These are phyloP conservation scores for Pipra filicauda DNA, from an alignment of 2,113 vertebrate species.

Conservation along the genomic window DNA sequence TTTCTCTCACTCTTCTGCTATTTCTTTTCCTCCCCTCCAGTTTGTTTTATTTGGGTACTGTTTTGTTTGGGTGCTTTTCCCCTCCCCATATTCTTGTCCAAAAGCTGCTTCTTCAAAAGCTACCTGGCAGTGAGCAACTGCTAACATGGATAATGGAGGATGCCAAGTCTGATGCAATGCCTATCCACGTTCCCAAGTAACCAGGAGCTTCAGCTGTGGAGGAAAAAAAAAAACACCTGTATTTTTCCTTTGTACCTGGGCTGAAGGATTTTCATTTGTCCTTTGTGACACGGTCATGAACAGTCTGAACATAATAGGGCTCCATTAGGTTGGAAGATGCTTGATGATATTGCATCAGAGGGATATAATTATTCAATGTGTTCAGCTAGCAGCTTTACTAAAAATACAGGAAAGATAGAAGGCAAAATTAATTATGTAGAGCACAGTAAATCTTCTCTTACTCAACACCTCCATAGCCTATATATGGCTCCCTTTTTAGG, in stretches of 20 bases:
- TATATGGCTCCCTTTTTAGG: slow-evolving; percentile 49
- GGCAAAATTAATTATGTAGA: slow-evolving; percentile 38
- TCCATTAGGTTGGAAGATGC: not conserved
- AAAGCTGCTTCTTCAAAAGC: not conserved
- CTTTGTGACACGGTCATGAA: not conserved
- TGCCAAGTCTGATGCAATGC: not conserved
- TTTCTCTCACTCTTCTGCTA: not conserved
- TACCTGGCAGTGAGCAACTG: not conserved
- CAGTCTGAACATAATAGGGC: not conserved
- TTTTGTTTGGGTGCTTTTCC: not conserved
- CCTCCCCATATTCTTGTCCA: not conserved
- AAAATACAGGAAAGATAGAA: slow-evolving; percentile 23
- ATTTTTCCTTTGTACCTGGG: not conserved
- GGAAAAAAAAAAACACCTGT: not conserved
- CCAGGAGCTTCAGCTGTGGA: not conserved
- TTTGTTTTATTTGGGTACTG: not conserved
- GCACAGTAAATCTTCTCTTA: slow-evolving; percentile 30
- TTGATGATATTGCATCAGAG: not conserved
- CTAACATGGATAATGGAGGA: not conserved
- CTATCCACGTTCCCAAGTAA: not conserved
- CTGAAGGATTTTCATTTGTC: not conserved
- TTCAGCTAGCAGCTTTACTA: not conserved
- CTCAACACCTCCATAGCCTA: slow-evolving; percentile 41
- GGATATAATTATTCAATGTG: not conserved
- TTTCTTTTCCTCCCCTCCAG: not conserved